Base-by-base conservation (phyloP, 1,140 invertebrate genomes). In the Ceratitis capitata region DNA sequence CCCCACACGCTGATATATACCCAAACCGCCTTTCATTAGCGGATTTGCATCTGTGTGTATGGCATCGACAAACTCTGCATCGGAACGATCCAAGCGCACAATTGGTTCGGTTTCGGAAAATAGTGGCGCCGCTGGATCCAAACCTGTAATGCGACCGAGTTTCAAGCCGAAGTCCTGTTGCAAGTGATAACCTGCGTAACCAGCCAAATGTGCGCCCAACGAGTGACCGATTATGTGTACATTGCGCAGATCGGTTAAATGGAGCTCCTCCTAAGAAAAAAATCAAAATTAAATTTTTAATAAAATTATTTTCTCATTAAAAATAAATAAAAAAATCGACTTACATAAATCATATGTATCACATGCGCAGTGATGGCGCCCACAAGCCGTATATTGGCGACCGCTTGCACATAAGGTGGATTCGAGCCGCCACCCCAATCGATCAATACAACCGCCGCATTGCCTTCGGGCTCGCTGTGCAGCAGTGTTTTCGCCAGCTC, bases 111-210 rank as follows among this genome's bases (percentile, higher is more conserved):
- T 96, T 86, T 96, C 95, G 87, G 96, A 95, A 92, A 99, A 99
- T 89, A 98, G 95, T 0, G 98, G 98, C 85, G 97, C 97, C 0
- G 98, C 98, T 0, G 98, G 98, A 92, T 99, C 98, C 87, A 99
- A 88, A 2, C 96, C 97, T 91, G 93, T 92, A 87, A 95, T 95
- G 61, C 95, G 90, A 19, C 94, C 96, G n/a, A 97, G 87, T 86
- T 93, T 95, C 4, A 95, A 88, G 83, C 93, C 93, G 87, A 94
- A 95, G 86, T 94, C 93, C 86, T 92, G 94, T 92, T 94, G 94
- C 56, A 98, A 90, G 32, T 94, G 94, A 87, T 95, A 94, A 1
- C 97, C 97, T 16, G 96, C 94, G 89, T 98, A 98, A 7, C 97
- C 97, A 82, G 94, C 95, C 9, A 97, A 92, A 92, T 99, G 98